Conservation (phyloP, 2,113 vertebrate genomes). For the Lamprologus lemairii region DNA sequence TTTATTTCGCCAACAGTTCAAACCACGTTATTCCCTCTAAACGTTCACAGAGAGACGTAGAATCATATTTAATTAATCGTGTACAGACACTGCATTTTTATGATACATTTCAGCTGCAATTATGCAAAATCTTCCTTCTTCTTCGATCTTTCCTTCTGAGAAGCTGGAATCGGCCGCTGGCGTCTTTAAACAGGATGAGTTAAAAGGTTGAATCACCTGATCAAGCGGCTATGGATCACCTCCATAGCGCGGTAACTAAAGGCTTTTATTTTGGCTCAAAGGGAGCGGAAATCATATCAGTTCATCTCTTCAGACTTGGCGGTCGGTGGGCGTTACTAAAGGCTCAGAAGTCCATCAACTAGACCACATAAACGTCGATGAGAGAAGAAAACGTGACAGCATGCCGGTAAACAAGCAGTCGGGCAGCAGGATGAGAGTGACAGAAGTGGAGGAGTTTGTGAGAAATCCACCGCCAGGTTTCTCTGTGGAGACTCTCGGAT, state of each 20-base stretch:
- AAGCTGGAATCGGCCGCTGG: neutral
- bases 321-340: neutral
- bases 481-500: conserved; percentile 4
- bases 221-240: neutral
- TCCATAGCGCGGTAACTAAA: neutral
- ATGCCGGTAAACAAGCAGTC: neutral
- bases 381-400: neutral
- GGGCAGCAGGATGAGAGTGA: neutral
- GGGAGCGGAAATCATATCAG: neutral
- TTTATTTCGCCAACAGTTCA: neutral
- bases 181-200: neutral
- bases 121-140: neutral
- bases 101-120: neutral
- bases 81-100: neutral
- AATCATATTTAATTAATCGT: neutral
- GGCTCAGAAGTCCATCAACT: neutral
- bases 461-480: conserved; percentile 47
- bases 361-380: neutral
- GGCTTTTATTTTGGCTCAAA: neutral
- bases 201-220: neutral
- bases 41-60: neutral
- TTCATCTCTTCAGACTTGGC: neutral
- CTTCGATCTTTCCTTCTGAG: neutral
- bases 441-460: conserved; percentile 46
- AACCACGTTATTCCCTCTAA: neutral